phyloP scores from a whole-genome alignment of 1,140 invertebrate species.

The Anastrepha ludens region DNA sequence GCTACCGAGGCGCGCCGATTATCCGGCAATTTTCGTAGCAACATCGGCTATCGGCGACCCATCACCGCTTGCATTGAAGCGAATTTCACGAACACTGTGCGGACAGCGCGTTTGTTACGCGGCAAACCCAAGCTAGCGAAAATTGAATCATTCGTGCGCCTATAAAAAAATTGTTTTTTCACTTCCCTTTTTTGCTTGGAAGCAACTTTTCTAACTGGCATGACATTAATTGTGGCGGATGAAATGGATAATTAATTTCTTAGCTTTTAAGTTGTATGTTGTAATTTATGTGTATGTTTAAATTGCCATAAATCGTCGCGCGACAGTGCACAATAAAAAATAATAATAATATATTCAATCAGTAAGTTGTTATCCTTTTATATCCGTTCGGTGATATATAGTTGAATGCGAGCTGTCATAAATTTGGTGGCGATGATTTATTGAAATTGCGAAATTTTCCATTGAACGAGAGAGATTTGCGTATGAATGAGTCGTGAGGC shows the following conservation, averaged over 20 bases:
- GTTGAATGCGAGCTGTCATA: slow-evolving; percentile 45
- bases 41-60: slow-evolving; percentile 58
- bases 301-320: slow-evolving; percentile 27
- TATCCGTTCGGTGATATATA: slow-evolving; percentile 23
- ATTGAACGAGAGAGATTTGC: not conserved
- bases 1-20: slow-evolving; percentile 57
- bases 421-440: slow-evolving; percentile 38
- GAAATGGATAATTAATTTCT: slow-evolving; percentile 19
- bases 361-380: slow-evolving; percentile 44
- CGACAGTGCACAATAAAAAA: not conserved
- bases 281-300: slow-evolving; percentile 50
- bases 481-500: not conserved
- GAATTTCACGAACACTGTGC: slow-evolving; percentile 64
- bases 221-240: not conserved
- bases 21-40: not conserved
- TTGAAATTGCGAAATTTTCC: slow-evolving; percentile 33
- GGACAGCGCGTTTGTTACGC: slow-evolving; percentile 60
- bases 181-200: not conserved
- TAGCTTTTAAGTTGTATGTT: slow-evolving; percentile 4
- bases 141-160: slow-evolving; percentile 54
- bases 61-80: slow-evolving; percentile 62
- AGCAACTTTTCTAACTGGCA: not conserved
- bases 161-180: not conserved
- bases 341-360: slow-evolving; percentile 45
- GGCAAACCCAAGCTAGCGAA: slow-evolving; percentile 62